Conservation (phyloP, 1,140 invertebrate species). For the Drosophila persimilis region DNA sequence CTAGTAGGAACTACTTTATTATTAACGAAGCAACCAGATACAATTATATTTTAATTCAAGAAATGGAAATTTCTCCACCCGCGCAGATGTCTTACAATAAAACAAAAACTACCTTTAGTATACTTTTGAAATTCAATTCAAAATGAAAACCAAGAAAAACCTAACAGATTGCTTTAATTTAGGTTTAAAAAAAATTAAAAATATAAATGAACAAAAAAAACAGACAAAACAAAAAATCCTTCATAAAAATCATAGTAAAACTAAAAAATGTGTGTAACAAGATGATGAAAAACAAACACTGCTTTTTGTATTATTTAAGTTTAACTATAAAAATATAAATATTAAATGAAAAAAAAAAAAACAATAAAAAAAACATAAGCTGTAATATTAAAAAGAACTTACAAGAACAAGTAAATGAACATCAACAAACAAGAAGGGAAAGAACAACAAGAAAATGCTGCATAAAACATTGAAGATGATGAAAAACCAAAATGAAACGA, state of each 20-base stretch:
- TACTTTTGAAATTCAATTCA: constrained; percentile 34
- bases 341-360: constrained; percentile 48
- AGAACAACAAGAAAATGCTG: constrained; percentile 45
- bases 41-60: constrained; percentile 25
- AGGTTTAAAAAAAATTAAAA: constrained; percentile 53
- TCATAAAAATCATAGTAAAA: constrained; percentile 67
- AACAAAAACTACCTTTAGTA: constrained; percentile 32
- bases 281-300: constrained; percentile 72
- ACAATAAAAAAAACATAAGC: constrained; percentile 51
- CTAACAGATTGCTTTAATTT: constrained; percentile 75
- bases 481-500: constrained; percentile 53
- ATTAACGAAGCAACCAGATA: constrained; percentile 8
- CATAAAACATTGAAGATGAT: constrained; percentile 51
- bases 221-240: constrained; percentile 40
- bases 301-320: constrained; percentile 80
- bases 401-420: constrained; percentile 57
- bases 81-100: constrained; percentile 25
- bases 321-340: constrained; percentile 72
- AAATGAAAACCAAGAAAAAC: constrained; percentile 30
- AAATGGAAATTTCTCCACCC: constrained; percentile 14
- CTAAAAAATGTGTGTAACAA: constrained; percentile 67
- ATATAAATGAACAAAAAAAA: constrained; percentile 1
- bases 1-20: constrained; percentile 28
- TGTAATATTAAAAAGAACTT: constrained; percentile 73
- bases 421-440: constrained; percentile 50